Evolutionary conservation across 1,140 invertebrate genomes (phyloP).

Genomic region (Dendroctonus valens): DNA sequence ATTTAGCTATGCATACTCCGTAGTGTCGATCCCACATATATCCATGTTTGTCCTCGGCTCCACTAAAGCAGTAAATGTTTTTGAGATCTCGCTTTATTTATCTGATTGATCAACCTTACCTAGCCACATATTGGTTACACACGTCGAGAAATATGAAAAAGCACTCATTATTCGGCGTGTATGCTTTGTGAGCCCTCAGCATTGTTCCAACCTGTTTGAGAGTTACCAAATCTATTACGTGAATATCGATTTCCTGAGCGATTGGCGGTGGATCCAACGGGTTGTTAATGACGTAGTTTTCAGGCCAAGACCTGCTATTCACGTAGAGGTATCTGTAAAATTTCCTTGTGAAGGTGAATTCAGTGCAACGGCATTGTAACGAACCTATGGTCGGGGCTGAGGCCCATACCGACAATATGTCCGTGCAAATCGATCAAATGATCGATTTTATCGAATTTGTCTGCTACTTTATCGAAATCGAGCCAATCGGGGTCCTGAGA

Average conservation of each 20-base stretch:
- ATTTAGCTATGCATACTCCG: conserved; percentile 73
- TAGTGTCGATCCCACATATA: conserved; percentile 88
- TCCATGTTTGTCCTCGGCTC: conserved; percentile 82
- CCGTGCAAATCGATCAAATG: conserved; percentile 84
- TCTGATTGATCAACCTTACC: conserved; percentile 54
- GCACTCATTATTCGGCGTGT: conserved; percentile 84
- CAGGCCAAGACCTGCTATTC: conserved; percentile 83
- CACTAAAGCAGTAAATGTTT: conserved; percentile 56
- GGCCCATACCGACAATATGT: conserved; percentile 85
- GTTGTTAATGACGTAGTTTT: conserved; percentile 74
- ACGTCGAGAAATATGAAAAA: conserved; percentile 90
- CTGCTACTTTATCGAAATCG: conserved; percentile 67
- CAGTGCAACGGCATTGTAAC: not conserved
- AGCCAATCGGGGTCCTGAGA: conserved; percentile 64
- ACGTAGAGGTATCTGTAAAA: conserved; percentile 76
- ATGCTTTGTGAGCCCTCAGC: conserved; percentile 81
- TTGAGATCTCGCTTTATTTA: not conserved
- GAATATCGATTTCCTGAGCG: conserved; percentile 89
- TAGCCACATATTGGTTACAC: conserved; percentile 81
- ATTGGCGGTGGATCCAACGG: conserved; percentile 81
- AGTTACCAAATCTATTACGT: conserved; percentile 81
- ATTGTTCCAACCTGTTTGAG: conserved; percentile 79
- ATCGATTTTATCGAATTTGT: conserved; percentile 77
- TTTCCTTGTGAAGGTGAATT: not conserved
- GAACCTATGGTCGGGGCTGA: conserved; percentile 83